These are phyloP conservation scores for Lypha dubia DNA, from an alignment of 2,888 invertebrate genomes.

Conservation along the genomic window DNA sequence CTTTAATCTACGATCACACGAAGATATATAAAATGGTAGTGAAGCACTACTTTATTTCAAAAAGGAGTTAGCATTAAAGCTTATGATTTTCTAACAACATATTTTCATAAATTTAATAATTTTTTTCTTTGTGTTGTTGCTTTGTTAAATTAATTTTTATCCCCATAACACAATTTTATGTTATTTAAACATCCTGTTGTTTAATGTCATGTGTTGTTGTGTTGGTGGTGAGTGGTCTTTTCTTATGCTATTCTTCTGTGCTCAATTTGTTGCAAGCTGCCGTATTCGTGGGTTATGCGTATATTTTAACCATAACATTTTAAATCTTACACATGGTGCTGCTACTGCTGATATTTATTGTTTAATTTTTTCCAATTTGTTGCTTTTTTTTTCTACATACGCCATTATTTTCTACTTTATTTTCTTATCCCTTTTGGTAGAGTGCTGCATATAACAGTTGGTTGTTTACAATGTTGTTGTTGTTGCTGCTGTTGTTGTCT, in stretches of 20 bases:
- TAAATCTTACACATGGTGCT: slow-evolving; percentile 46
- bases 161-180: slow-evolving; percentile 18
- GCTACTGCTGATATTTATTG: slow-evolving; percentile 37
- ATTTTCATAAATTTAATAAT: neutral
- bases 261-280: slow-evolving; percentile 52
- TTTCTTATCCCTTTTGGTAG: slow-evolving; percentile 28
- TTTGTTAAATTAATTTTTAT: slow-evolving; percentile 1
- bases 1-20: too few relatives aligned
- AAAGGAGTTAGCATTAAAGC: neutral
- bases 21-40: too few relatives aligned
- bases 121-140: neutral
- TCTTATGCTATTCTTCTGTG: slow-evolving; percentile 22
- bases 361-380: slow-evolving; percentile 13
- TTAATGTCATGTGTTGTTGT: slow-evolving; percentile 55
- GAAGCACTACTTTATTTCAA: neutral
- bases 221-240: slow-evolving; percentile 11
- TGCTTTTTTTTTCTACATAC: slow-evolving; percentile 13
- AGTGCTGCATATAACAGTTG: slow-evolving; percentile 40
- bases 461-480: slow-evolving; percentile 25
- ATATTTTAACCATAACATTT: neutral
- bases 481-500: slow-evolving; percentile 67
- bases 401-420: slow-evolving; percentile 2
- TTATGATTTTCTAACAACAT: neutral
- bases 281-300: slow-evolving; percentile 45
- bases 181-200: slow-evolving; percentile 45